Conservation (phyloP, 1,140 invertebrate genomes). For the Steinernema khuongi region DNA sequence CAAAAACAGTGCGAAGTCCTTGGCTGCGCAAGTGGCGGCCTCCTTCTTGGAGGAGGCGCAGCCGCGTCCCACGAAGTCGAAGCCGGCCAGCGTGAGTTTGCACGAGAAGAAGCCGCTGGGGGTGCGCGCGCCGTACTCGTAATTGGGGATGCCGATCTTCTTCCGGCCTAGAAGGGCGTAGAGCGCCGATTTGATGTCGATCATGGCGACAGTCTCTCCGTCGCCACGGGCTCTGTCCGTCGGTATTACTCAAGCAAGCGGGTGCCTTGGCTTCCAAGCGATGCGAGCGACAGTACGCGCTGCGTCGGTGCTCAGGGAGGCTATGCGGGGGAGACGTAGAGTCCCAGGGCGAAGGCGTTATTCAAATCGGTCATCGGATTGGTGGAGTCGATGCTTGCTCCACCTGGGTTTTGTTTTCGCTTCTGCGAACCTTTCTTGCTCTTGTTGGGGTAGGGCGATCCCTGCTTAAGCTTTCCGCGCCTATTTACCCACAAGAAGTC, state of each 20-base stretch:
- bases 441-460: no score
- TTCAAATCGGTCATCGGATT: background rate
- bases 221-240: no score
- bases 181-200: slow-evolving; percentile 3
- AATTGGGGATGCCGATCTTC: background rate
- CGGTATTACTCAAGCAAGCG: no score
- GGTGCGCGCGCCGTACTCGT: background rate
- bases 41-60: background rate
- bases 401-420: no score
- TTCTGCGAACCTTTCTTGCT: no score
- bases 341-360: background rate
- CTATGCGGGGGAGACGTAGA: background rate
- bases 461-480: background rate
- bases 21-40: background rate
- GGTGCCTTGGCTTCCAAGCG: no score
- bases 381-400: background rate
- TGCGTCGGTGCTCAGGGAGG: background rate
- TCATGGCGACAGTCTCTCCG: no score
- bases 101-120: background rate
- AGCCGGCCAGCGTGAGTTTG: background rate
- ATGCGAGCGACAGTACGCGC: background rate
- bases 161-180: background rate
- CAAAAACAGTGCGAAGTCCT: background rate
- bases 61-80: background rate
- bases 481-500: no score